Evolutionary conservation across 1,140 invertebrate genomes (phyloP), one percentile per base, ranked within the genome.

Genomic region (Drosophila burlai): DNA sequence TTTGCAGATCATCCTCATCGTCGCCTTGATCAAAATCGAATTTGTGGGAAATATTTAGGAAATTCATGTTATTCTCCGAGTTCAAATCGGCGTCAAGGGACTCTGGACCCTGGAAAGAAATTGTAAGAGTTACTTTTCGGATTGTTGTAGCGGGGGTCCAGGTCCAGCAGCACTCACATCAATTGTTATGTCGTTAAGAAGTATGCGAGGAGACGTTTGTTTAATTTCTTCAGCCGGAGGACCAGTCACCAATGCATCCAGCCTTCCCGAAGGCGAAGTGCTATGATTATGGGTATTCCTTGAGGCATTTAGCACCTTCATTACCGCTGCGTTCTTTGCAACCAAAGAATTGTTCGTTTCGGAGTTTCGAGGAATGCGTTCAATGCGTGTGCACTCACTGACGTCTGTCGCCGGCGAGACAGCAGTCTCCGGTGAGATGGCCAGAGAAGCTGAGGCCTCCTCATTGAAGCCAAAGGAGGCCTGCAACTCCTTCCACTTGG

Each of bases 231-330:
- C 65, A 11, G 34, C 10, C 9, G 47, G n/a, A 1, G 81, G 73
- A 24, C 46, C 66, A 9, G 75, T 13, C 3, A 92, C 87, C 21
- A 93, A 61, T 2, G 90, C 69, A 64, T 93, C 92, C 21, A 93
- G 62, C 4, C 92, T 79, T 4, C 92, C 92, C 9, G 92, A 93
- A 2, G 92, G 92, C 47, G 89, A 91, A 18, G 91, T 93, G 45
- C 86, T 93, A 0, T 92, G 72, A 71, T 92, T 93, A 1, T 83
- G 67, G 9, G 89, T 80, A 63, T 91, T 91, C 1, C 87, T 46
- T 3, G 90, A 92, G 16, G 76, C 80, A 21, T 89, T 80, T 15
- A 92, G 31, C 0, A 92, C 81, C 50, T 92, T 92, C 47, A 89
- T 73, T 18, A 92, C 46, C 0, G 91, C 89, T 9, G 76, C 62